A percentile compares a stretch with the other conserved stretches of the same genome.
Evolutionary conservation across 1,140 invertebrate species (phyloP).

Genomic region (Euura lappo): DNA sequence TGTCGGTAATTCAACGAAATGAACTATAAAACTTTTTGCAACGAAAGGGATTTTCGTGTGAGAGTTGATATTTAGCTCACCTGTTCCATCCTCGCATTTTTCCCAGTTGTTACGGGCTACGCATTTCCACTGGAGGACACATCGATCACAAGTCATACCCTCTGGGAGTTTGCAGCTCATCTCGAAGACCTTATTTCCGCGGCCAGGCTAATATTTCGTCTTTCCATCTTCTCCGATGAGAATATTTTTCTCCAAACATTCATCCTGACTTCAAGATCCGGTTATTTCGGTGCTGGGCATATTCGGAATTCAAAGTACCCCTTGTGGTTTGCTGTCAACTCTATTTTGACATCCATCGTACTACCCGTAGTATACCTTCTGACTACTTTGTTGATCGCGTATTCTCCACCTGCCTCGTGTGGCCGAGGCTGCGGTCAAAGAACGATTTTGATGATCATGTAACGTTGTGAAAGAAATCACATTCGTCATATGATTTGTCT

Average conservation of each 20-base stretch:
- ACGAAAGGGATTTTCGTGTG: too few relatives aligned
- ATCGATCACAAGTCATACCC: conserved; percentile 75
- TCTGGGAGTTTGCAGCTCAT: conserved; percentile 73
- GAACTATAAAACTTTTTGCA: not conserved
- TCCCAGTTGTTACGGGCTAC: conserved; percentile 84
- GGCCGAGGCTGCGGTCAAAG: conserved; percentile 66
- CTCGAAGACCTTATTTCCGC: conserved; percentile 80
- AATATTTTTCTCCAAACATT: conserved; percentile 78
- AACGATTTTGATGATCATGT: not conserved
- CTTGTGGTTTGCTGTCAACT: conserved; percentile 80
- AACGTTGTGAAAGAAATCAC: too few relatives aligned
- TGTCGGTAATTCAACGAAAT: not conserved
- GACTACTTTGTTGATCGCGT: conserved; percentile 81
- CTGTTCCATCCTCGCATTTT: conserved; percentile 70
- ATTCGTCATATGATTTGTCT: too few relatives aligned
- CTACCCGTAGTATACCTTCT: conserved; percentile 73
- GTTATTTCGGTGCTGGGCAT: conserved; percentile 69
- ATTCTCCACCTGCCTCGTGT: conserved; percentile 86
- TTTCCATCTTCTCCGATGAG: conserved; percentile 64
- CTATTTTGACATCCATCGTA: conserved; percentile 74
- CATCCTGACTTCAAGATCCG: conserved; percentile 67
- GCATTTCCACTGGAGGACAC: conserved; percentile 84
- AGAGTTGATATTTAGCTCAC: conserved; percentile 27
- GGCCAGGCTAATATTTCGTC: conserved; percentile 73
- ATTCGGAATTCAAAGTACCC: conserved; percentile 90